Conservation (phyloP, 2,113 vertebrate genomes). For the Formicarius rufipectus region DNA sequence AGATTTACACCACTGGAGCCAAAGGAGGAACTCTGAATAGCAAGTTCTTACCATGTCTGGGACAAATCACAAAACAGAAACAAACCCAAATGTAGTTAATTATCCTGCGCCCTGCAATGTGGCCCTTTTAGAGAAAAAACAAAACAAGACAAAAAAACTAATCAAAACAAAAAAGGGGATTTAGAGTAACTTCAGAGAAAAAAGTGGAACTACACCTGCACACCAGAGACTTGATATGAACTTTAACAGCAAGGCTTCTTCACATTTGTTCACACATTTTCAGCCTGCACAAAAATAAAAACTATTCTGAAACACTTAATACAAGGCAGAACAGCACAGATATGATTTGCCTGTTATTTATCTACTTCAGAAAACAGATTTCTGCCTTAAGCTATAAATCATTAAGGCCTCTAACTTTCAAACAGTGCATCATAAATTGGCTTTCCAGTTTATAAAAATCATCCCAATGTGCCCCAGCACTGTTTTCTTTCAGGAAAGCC, state of each 20-base stretch:
- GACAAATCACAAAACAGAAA: not conserved
- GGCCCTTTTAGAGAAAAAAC: not conserved
- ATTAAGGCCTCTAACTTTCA: slow-evolving; percentile 13
- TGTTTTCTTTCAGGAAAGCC: slow-evolving; percentile 21
- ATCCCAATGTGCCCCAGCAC: not conserved
- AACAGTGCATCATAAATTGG: not conserved
- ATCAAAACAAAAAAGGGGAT: not conserved
- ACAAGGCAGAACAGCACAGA: not conserved
- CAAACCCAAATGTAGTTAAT: not conserved
- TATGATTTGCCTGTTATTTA: not conserved
- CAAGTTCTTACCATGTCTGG: not conserved
- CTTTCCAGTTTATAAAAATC: slow-evolving; percentile 29
- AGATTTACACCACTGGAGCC: not conserved
- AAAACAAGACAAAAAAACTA: not conserved
- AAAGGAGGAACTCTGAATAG: not conserved
- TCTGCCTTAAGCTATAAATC: slow-evolving; percentile 27
- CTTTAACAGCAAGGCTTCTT: not conserved
- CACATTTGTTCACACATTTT: not conserved
- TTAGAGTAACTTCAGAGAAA: not conserved
- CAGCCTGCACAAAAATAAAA: not conserved
- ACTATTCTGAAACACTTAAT: not conserved
- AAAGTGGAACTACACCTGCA: not conserved
- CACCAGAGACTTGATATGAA: not conserved
- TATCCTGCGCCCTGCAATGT: not conserved
- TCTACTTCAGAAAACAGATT: not conserved